These are phyloP conservation scores for Hemithea aestivaria DNA, from an alignment of 2,888 invertebrate genomes.

Conservation along the genomic window DNA sequence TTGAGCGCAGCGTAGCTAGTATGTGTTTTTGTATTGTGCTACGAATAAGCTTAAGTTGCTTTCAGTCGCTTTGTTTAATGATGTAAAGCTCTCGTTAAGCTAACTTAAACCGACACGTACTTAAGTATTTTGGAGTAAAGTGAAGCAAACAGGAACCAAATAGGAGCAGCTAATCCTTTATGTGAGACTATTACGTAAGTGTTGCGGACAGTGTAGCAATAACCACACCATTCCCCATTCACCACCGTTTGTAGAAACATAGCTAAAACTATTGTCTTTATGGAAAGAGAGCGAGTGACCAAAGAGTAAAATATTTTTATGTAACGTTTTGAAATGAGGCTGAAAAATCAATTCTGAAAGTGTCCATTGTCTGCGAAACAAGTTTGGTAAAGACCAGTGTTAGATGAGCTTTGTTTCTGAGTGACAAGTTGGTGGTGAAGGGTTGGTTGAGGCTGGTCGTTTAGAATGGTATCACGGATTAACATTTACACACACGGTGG, in stretches of 20 bases:
- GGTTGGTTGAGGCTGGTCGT: slow-evolving; percentile 35
- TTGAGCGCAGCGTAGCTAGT: too few species aligned
- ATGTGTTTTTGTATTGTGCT: too few species aligned
- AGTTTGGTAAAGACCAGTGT: slow-evolving; percentile 35
- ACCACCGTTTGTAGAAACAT: slow-evolving; percentile 15
- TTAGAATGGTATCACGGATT: slow-evolving; percentile 57
- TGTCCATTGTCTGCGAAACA: slow-evolving; percentile 34
- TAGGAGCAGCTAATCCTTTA: slow-evolving; percentile 4
- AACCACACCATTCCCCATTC: slow-evolving; percentile 14
- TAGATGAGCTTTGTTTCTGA: slow-evolving; percentile 30
- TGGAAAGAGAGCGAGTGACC: slow-evolving; percentile 32
- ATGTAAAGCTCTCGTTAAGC: too few species aligned
- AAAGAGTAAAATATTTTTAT: slow-evolving; percentile 34
- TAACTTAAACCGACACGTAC: too few species aligned
- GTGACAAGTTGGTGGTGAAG: slow-evolving; percentile 21
- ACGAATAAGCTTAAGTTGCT: too few species aligned
- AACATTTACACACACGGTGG: slow-evolving; percentile 60
- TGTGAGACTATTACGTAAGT: slow-evolving; percentile 15
- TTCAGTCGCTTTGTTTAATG: too few species aligned
- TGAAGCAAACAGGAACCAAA: slow-evolving; percentile 15
- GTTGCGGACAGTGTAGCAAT: slow-evolving; percentile 7
- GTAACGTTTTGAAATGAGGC: slow-evolving; percentile 42
- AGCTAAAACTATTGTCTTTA: slow-evolving; percentile 30
- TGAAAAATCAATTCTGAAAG: slow-evolving; percentile 47
- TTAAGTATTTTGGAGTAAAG: slow-evolving; percentile 3